These are phyloP conservation scores for Drosophila pseudoobscura DNA, from an alignment of 1,140 invertebrate genomes.

Conservation along the genomic window DNA sequence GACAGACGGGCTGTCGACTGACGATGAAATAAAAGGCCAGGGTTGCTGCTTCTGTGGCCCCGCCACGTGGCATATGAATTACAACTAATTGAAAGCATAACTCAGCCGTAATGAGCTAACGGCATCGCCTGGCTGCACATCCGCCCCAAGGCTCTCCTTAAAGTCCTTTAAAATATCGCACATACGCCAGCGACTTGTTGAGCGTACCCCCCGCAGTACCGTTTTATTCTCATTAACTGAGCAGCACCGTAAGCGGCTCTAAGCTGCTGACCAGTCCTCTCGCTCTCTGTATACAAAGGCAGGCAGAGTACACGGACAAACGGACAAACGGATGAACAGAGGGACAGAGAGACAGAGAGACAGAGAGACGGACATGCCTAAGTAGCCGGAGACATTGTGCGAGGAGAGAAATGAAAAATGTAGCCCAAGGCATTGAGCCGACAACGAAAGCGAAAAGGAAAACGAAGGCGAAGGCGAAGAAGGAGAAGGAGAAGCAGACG, in stretches of 20 bases:
- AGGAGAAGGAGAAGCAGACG: constrained; percentile 7
- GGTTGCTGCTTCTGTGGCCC: constrained; percentile 14
- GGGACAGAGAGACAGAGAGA: constrained; percentile 10
- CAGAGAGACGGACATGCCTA: constrained; percentile 34
- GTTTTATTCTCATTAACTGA: constrained; percentile 44
- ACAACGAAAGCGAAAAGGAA: constrained; percentile 55
- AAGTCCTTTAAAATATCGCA: constrained; percentile 40
- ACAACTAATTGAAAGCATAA: constrained; percentile 79
- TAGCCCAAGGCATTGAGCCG: constrained; percentile 65
- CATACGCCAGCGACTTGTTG: constrained; percentile 74
- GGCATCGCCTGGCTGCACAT: constrained; percentile 37
- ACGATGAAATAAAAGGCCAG: constrained; percentile 12
- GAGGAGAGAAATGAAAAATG: constrained; percentile 62
- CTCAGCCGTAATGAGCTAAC: constrained; percentile 68
- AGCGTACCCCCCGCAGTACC: constrained; percentile 18
- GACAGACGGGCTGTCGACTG: background rate
- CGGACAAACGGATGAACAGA: background rate
- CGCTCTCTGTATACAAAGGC: constrained; percentile 29
- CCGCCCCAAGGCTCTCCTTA: constrained; percentile 21
- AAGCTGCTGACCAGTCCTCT: constrained; percentile 57
- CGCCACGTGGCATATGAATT: constrained; percentile 65
- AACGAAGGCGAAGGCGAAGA: constrained; percentile 37
- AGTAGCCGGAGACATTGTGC: constrained; percentile 61
- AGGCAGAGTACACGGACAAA: background rate
- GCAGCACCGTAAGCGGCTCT: constrained; percentile 44